Percentiles rank a stretch among this genome's conserved stretches.
Conservation (phyloP, 2,797 vertebrate genomes). For the Neostethus bicornis region DNA sequence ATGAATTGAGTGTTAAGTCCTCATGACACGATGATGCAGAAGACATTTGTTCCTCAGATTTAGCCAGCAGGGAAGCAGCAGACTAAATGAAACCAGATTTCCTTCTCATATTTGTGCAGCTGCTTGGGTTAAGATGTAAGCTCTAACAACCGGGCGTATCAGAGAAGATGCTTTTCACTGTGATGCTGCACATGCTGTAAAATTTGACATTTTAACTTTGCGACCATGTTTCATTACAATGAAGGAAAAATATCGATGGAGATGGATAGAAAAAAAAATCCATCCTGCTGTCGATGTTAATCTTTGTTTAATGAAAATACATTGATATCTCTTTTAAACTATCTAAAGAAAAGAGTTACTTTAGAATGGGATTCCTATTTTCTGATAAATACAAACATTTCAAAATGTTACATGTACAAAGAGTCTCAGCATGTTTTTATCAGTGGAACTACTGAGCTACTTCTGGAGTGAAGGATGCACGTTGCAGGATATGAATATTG, state of each 20-base stretch:
- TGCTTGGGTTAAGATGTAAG: conserved; percentile 40
- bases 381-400: conserved; percentile 37
- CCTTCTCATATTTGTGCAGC: conserved; percentile 47
- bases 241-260: not conserved
- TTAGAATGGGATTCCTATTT: conserved; percentile 14
- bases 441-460: conserved; percentile 27
- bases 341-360: conserved; percentile 1
- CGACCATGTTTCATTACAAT: not conserved
- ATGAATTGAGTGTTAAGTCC: conserved; percentile 73
- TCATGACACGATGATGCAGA: conserved; percentile 59
- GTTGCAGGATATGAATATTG: conserved; percentile 74
- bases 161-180: conserved; percentile 15
- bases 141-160: conserved; percentile 17
- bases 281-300: not conserved
- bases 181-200: conserved; percentile 4
- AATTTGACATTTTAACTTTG: not conserved
- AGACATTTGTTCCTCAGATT: conserved; percentile 69
- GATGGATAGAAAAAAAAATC: not conserved
- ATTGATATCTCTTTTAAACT: conserved; percentile 20
- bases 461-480: conserved; percentile 51
- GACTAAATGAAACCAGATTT: conserved; percentile 67
- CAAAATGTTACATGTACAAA: conserved; percentile 36
- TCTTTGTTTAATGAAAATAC: conserved; percentile 9
- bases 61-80: conserved; percentile 59
- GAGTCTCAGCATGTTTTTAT: conserved; percentile 53